Evolutionary conservation across 2,888 invertebrate genomes (phyloP).

Genomic region (Cecidostiba fungosa): DNA sequence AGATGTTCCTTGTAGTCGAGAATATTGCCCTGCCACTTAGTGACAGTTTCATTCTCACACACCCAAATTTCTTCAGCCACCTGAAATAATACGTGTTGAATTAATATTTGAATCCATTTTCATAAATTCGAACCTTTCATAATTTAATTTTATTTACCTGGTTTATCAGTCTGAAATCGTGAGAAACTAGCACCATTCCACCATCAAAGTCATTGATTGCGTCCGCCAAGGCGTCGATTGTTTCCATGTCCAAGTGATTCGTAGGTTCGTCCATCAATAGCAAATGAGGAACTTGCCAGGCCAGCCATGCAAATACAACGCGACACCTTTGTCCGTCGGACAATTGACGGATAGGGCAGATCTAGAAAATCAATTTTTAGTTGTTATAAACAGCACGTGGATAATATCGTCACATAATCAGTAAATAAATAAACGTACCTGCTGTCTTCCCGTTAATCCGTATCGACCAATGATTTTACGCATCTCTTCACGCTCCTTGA

Average conservation of each 20-base stretch:
- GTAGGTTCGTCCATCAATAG: conserved; percentile 93
- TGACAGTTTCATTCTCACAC: conserved; percentile 96
- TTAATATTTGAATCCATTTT: neutral
- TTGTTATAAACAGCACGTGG: neutral
- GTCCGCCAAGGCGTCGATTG: conserved; percentile 98
- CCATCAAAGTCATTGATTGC: conserved; percentile 99
- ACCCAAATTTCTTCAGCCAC: conserved; percentile 99
- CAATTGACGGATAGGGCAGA: conserved; percentile 94
- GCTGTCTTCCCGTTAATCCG: conserved; percentile 97
- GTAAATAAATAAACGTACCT: conserved; percentile 82
- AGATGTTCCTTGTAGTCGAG: conserved; percentile 97
- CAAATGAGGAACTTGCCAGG: conserved; percentile 98
- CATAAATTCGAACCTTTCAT: neutral
- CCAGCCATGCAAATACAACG: conserved; percentile 99
- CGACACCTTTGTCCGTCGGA: conserved; percentile 99
- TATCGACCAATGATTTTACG: conserved; percentile 99
- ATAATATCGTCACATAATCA: neutral
- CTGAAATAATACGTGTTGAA: conserved; percentile 80
- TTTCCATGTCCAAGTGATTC: conserved; percentile 98
- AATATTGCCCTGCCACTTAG: conserved; percentile 98
- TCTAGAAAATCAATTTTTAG: conserved; percentile 80
- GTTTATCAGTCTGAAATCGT: conserved; percentile 99
- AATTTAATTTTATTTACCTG: conserved; percentile 85
- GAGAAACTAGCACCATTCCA: conserved; percentile 99
- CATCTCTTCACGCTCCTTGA: conserved; percentile 99